These are phyloP conservation scores for Actenoides hombroni DNA, from an alignment of 2,113 vertebrate species.

Conservation along the genomic window DNA sequence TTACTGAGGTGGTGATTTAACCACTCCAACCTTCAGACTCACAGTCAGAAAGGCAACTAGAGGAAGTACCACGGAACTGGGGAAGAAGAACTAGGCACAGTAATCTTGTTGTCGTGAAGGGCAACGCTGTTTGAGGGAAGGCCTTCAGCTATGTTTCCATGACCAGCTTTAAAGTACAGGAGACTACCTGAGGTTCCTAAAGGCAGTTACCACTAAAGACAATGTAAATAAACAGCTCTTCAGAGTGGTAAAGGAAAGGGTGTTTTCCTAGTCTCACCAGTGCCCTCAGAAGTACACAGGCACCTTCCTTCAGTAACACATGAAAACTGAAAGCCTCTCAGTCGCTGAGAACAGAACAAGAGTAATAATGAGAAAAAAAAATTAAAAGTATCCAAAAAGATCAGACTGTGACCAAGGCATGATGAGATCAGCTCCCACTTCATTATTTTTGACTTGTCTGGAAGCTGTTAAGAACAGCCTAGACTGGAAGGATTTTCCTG, in stretches of 20 bases:
- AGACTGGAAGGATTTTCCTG: background rate
- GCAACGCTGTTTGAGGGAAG: background rate
- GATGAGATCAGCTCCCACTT: background rate
- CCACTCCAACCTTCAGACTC: background rate
- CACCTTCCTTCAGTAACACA: background rate
- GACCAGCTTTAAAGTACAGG: background rate
- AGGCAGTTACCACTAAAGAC: background rate
- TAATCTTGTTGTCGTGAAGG: background rate
- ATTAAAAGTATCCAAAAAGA: background rate
- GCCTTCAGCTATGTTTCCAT: background rate
- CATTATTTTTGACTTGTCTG: background rate
- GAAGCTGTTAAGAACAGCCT: background rate
- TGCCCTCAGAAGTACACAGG: background rate
- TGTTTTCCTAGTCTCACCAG: background rate
- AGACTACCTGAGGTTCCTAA: background rate
- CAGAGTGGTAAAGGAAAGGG: background rate
- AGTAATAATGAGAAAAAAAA: background rate
- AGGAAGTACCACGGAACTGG: background rate
- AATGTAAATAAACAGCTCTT: background rate
- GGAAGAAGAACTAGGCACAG: background rate
- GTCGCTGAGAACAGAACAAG: background rate
- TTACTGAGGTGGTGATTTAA: background rate
- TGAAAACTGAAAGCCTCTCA: background rate
- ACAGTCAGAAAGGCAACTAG: background rate
- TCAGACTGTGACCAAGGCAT: background rate